Base-by-base conservation (phyloP, 2,797 vertebrate genomes). In the Melanotaenia nigrans region DNA sequence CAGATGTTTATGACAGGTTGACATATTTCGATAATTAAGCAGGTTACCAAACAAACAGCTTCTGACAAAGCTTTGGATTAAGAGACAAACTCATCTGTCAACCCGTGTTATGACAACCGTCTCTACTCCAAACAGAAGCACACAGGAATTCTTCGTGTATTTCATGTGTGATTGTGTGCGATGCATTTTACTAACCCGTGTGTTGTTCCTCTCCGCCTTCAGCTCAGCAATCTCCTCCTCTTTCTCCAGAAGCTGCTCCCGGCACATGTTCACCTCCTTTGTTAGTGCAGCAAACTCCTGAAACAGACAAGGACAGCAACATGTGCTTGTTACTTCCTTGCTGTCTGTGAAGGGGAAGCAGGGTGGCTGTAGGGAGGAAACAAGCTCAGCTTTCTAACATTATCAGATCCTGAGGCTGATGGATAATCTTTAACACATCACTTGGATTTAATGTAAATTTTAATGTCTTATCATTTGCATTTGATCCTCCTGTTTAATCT, bases 121-220 rank as follows among this genome's bases (percentile, higher is more conserved):
- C 25, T 71, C 53, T 20, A 71, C 10, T 51, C 36, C 38, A 70
- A 75, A 75, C 64, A 83, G n/a, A 82, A 71, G 59, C 22, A 65
- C 0, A 1, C 18, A 65, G 65, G 58, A 68, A 69, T 78, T 10
- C 69, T 5, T 25, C 20, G 11, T 1, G 22, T 56, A 65, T 5
- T 59, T 64, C 38, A 30, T 66, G 54, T 25, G 74, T 58, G 25
- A 64, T 16, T 67, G 14, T 49, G 25, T 28, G 25, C 25, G 28
- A 28, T 28, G 28, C 28, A 28, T 59, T 56, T 12, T 10, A 90
- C 92, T 88, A 14, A 99, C 97, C 94, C 97, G 94, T 0, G 97
- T 98, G 88, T 99, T 99, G 91, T 98, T 99, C 68, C 97, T 94
- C 86, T 98, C 97, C 0, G 97, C 97, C 88, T 99, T 98, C 71